Base-by-base conservation (phyloP, 2,113 vertebrate species). In the Irena cyanogastra region DNA sequence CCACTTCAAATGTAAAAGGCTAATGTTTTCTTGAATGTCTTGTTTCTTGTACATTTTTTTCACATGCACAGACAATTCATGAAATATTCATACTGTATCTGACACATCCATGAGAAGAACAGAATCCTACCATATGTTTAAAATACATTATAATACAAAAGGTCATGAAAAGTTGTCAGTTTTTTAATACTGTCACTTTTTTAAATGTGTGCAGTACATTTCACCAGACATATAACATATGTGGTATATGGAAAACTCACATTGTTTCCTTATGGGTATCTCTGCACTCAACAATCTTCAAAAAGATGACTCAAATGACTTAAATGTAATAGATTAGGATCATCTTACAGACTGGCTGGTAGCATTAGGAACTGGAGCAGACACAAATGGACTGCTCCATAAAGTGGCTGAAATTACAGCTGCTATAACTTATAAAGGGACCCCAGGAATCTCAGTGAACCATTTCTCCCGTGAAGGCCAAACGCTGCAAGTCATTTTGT, bases 281-380 rank as follows among this genome's bases (percentile, higher is more conserved):
- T 66, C 41, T 44, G 21, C 81, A 87, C 90, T 93, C 70, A 86
- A 92, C 88, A 91, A 59, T 95, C 93, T 98, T 98, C 97, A 97
- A 97, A 98, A 97, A 97, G 97, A 97, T 97, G 93, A 96, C 96
- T 97, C 91, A 95, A 97, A 97, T 97, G 97, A 96, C 96, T 97
- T 94, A 96, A 97, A 95, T 15, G 65, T 94, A 96, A 96, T 94
- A 97, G 97, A 97, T 98, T 96, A 95, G 94, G 95, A 97, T 97
- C 97, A 86, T 92, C 97, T 98, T 98, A 97, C 97, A 97, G 94
- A 37, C 74, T 95, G 93, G 72, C 94, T 97, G 89, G 96, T 97
- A 97, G 97, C 88, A 75, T 95, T 97, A 96, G 90, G 91, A 95
- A 96, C 91, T 94, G 45, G 90, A 96, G 86, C 41, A 97, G 95